Percentiles rank a stretch among this genome's conserved stretches.
These are phyloP conservation scores for Catostomus latipinnis DNA, from an alignment of 2,797 vertebrate genomes.

Conservation along the genomic window DNA sequence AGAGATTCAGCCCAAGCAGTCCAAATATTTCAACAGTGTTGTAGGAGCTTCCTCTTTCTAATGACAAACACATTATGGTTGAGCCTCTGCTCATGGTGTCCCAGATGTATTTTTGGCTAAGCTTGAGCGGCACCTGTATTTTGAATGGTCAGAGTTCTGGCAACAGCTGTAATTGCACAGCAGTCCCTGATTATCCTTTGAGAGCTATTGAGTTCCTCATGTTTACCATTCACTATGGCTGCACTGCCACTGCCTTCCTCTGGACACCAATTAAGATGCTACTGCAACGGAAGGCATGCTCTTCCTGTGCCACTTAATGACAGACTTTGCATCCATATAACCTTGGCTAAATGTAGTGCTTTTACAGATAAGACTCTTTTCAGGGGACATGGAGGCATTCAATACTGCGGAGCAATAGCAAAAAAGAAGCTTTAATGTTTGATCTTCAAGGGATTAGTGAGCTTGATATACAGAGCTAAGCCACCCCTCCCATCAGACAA, in stretches of 20 bases:
- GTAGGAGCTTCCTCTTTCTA: neutral
- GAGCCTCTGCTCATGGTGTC: neutral
- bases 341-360: slow-evolving; percentile 27
- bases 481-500: slow-evolving; percentile 5
- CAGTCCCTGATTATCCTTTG: slow-evolving; percentile 8
- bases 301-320: neutral
- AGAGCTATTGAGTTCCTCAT: slow-evolving; percentile 28
- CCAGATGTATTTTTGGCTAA: slow-evolving; percentile 18
- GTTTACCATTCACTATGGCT: slow-evolving; percentile 8
- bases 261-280: slow-evolving; percentile 39
- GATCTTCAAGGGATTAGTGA: slow-evolving; percentile 56
- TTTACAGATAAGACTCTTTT: slow-evolving; percentile 35
- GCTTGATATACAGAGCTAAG: slow-evolving; percentile 39
- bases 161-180: slow-evolving; percentile 37
- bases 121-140: slow-evolving; percentile 17
- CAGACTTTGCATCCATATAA: slow-evolving; percentile 1
- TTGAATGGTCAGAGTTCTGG: slow-evolving; percentile 13
- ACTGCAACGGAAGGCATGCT: slow-evolving; percentile 2
- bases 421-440: slow-evolving; percentile 55
- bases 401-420: neutral
- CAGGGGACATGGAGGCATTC: slow-evolving; percentile 18
- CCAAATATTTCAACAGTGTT: no score
- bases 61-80: slow-evolving; percentile 22
- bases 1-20: no score
- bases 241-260: neutral